Conservation (phyloP, 2,113 vertebrate genomes). For the Urocitellus parryii region DNA sequence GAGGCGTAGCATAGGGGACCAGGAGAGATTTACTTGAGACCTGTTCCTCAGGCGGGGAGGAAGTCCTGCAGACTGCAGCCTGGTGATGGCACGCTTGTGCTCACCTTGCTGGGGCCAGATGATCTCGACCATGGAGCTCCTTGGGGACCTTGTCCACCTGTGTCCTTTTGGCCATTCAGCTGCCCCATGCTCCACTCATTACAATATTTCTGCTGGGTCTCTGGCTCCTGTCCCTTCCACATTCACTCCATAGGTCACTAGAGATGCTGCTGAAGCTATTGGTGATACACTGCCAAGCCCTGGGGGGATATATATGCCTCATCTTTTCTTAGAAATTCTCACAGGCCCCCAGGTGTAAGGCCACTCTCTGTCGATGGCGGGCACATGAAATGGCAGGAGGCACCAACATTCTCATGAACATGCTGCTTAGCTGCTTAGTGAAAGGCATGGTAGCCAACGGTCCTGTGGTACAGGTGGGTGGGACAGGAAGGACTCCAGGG, state of each 20-base stretch:
- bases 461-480: not conserved
- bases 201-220: not conserved
- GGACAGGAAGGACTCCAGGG: not conserved
- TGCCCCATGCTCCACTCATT: not conserved
- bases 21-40: not conserved
- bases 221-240: not conserved
- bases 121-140: not conserved
- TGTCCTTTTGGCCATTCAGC: not conserved
- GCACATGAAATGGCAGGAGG: not conserved
- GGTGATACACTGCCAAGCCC: too few species aligned
- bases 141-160: not conserved
- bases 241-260: not conserved
- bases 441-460: not conserved
- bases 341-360: not conserved
- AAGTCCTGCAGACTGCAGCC: not conserved
- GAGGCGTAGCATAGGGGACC: rapidly evolving
- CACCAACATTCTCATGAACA: not conserved
- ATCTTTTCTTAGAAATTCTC: not conserved
- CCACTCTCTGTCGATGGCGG: not conserved
- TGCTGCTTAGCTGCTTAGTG: not conserved
- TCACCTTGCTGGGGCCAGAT: not conserved
- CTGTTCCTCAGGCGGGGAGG: not conserved
- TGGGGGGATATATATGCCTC: not conserved
- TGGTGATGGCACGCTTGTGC: rapidly evolving
- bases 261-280: not conserved